Percentiles rank a stretch among this genome's conserved stretches.
These are phyloP conservation scores for Drosophila orosa DNA, from an alignment of 1,140 invertebrate species.

Conservation along the genomic window DNA sequence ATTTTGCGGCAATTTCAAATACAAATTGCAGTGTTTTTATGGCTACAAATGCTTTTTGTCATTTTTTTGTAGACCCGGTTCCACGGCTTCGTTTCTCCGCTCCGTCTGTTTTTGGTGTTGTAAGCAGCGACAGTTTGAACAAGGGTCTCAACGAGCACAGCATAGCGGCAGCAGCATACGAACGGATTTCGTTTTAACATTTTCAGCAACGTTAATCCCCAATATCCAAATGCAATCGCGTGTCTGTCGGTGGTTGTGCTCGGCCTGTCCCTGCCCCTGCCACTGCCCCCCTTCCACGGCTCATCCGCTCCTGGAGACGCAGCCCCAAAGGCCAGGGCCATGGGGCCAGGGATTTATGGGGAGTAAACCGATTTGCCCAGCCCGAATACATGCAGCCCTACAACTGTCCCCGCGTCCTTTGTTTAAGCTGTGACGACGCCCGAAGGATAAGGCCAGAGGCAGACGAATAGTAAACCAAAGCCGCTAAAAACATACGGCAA, in stretches of 20 bases:
- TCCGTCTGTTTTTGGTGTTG: conserved; percentile 43
- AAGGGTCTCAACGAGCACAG: conserved; percentile 58
- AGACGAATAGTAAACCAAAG: conserved; percentile 10
- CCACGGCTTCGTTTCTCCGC: conserved; percentile 1
- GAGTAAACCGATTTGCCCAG: conserved; percentile 46
- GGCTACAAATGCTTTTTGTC: conserved; percentile 78
- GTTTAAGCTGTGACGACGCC: conserved; percentile 33
- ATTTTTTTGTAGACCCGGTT: conserved; percentile 44
- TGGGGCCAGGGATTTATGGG: conserved; percentile 54
- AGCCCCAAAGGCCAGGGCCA: conserved; percentile 55
- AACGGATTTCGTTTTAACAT: conserved; percentile 80
- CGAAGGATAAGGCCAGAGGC: conserved; percentile 12
- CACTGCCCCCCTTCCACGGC: neutral
- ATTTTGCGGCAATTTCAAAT: conserved; percentile 83
- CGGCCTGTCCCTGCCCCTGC: conserved; percentile 3
- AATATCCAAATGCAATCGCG: conserved; percentile 82
- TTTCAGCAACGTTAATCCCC: conserved; percentile 80
- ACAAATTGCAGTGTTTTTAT: conserved; percentile 82
- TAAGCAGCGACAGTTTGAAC: conserved; percentile 75
- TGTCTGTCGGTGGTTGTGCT: conserved; percentile 54
- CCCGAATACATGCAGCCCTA: conserved; percentile 40
- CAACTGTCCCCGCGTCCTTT: conserved; percentile 50
- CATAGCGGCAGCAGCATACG: conserved; percentile 50
- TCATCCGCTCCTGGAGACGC: conserved; percentile 11
- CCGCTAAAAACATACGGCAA: conserved; percentile 18